Evolutionary conservation across 2,113 vertebrate species (phyloP), one percentile per base, ranked within the genome.

Genomic region (Colistium nudipinnis): DNA sequence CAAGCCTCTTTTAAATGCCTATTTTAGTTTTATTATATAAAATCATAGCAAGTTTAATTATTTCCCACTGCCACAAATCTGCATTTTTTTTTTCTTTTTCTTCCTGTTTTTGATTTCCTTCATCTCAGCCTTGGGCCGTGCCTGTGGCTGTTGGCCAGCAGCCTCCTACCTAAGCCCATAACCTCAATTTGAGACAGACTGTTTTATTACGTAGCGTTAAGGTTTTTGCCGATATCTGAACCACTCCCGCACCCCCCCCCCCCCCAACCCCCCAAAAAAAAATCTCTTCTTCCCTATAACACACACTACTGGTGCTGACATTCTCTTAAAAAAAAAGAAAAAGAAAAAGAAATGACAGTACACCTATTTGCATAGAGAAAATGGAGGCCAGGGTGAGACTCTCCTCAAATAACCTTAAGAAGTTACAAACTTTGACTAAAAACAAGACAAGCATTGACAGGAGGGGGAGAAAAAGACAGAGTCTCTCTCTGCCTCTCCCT

Each of bases 331-430:
- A 28, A 13, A 6, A 33, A 35, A 48, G 25, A 62, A 59, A 16
- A n/a, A 53, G 8, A 24, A 20, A n/a, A 7, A 30, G 41, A 70
- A 48, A 38, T 36, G 8, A 28, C 25, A n/a, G 25, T 20, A 1
- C 20, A 28, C 44, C 22, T 4, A 83, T 88, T 78, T 84, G 67
- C 71, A 80, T 62, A 55, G 44, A 33, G 52, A 48, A 70, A 60
- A 81, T 31, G 16, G 51, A 85, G 73, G 67, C 57, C 61, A 66
- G 63, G 59, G 71, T 66, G 38, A 62, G 47, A 52, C 14, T 79
- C 74, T 82, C 82, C 77, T 83, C 49, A 81, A 74, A 82, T 74
- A 82, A 88, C 81, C 75, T 78, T 19, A 84, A 82, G n/a, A 90
- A 86, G 70, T 84, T 81, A 59, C 45, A 62, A 79, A 83, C 68